Conservation (phyloP, 2,888 invertebrate species). For the Apamea sordens region DNA sequence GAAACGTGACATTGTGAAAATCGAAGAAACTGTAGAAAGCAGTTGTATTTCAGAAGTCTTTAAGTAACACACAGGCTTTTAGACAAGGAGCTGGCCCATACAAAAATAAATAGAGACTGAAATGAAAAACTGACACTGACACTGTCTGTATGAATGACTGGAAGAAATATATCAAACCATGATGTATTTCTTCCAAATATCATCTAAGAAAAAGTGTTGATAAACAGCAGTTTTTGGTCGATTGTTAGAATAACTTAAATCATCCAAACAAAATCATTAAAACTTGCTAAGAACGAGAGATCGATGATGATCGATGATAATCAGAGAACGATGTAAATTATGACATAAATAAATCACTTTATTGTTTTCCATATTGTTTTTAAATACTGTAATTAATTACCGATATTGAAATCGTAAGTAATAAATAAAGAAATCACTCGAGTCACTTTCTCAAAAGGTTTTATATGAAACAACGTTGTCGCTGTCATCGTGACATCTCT, state of each 20-base stretch:
- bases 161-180: no score
- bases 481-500: conserved; percentile 30
- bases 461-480: not conserved
- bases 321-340: not conserved
- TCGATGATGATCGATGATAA: no score
- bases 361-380: not conserved
- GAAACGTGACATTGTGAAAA: no score
- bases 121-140: no score
- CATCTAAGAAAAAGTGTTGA: no score
- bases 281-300: not conserved
- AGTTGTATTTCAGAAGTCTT: no score
- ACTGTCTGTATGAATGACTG: no score
- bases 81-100: not conserved
- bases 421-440: conserved; percentile 4
- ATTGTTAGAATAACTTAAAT: not conserved
- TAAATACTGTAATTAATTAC: not conserved
- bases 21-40: no score
- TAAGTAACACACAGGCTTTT: not conserved
- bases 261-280: not conserved
- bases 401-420: not conserved
- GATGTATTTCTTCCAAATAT: no score
- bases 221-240: not conserved
- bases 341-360: not conserved
- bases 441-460: conserved; percentile 12
- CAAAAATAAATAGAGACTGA: not conserved